Evolutionary conservation across 2,888 invertebrate species (phyloP), one percentile per base, ranked within the genome.

Genomic region (Sinohyriopsis cumingii): DNA sequence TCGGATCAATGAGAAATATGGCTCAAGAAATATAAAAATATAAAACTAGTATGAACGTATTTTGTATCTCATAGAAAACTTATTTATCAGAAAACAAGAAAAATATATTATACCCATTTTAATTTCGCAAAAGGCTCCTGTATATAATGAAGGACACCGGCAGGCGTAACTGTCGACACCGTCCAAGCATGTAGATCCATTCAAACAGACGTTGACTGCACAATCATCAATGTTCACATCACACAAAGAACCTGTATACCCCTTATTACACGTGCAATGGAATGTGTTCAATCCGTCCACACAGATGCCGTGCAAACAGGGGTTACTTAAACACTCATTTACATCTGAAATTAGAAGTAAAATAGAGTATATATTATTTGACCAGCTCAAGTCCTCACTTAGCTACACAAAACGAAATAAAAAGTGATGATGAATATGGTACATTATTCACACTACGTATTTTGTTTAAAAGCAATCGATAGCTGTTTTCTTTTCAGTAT

Each of bases 221-320:
- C 74, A 75, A 56, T 75, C 74, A 55, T 75, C 74, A 25, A 67
- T 67, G 69, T 75, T 71, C 20, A 7, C 55, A 20, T 72, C 72
- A 54, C 75, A 75, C 25, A 63, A 60, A 22, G 12, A 20, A 24
- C 75, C 75, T 24, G 56, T 45, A 45, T 64, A 72, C 20, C 75
- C 71, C 7, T 57, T 24, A 24, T 22, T 19, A 67, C 75, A 74
- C 2, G 24, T 45, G 59, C 75, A 75, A 3, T 15, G 59, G 45
- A 62, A 69, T 2, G 62, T 57, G 28, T 60, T 57, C 19, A 64
- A 22, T 15, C 28, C 22, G 22, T 75, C 67, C 19, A 57, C 5
- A 28, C 75, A 75, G 3, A n/a, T 28, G 20, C 69, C 75, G 20
- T 61, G 54, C 3, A 61, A 15, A 60, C 75, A 75, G 1, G 75